phyloP scores from a whole-genome alignment of 2,113 vertebrate species.

The Meleagris gallopavo region DNA sequence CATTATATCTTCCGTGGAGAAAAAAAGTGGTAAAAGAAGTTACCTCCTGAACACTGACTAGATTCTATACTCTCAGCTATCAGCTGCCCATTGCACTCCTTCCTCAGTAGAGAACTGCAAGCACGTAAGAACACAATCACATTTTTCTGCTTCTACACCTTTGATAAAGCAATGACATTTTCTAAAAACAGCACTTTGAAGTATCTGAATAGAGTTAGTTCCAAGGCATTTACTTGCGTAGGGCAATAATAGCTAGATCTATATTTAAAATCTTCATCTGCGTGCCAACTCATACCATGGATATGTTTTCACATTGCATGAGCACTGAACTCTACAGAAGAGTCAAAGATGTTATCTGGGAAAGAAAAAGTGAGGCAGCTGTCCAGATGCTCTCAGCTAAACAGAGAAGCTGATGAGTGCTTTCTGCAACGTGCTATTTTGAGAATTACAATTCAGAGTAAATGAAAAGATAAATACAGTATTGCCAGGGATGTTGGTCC shows the following conservation, averaged over 20 bases:
- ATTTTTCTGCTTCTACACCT: neutral
- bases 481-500: neutral
- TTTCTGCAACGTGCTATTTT: conserved; percentile 30
- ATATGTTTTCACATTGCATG: neutral
- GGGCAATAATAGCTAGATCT: neutral
- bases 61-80: neutral
- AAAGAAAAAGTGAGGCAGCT: neutral
- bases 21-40: too few species aligned
- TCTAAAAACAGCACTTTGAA: neutral
- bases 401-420: neutral
- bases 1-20: too few species aligned
- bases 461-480: neutral
- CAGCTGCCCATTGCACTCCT: neutral
- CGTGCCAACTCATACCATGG: neutral
- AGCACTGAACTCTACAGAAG: neutral
- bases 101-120: neutral
- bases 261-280: conserved; percentile 22
- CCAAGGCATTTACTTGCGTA: neutral
- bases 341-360: neutral
- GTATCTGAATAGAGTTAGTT: neutral
- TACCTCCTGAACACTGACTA: too few species aligned
- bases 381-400: neutral
- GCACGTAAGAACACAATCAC: neutral
- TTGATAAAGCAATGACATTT: neutral
- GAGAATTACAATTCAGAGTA: neutral